Conservation (phyloP, 2,797 vertebrate genomes). For the Leptatherina wallacei region DNA sequence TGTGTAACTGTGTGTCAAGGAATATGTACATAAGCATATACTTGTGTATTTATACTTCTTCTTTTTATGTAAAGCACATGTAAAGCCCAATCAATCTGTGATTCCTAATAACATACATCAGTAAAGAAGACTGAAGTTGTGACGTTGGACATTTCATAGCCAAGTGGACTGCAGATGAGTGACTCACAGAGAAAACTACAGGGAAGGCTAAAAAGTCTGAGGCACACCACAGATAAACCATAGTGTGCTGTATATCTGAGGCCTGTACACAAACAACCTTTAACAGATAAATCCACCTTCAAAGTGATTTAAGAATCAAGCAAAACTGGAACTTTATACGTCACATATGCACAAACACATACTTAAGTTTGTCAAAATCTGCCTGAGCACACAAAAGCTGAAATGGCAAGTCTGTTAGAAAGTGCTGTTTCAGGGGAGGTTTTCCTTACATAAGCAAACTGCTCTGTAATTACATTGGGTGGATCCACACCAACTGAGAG, state of each 20-base stretch:
- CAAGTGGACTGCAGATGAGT: constrained; percentile 47
- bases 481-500: constrained; percentile 70
- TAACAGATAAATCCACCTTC: constrained; percentile 24
- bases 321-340: constrained; percentile 22
- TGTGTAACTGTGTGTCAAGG: too few species aligned
- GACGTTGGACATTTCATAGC: constrained; percentile 9
- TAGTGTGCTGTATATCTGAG: background rate
- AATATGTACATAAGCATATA: too few species aligned
- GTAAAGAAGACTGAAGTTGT: constrained; percentile 7
- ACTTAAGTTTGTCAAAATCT: constrained; percentile 45
- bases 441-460: constrained; percentile 82
- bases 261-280: constrained; percentile 20
- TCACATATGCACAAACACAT: constrained; percentile 21
- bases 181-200: constrained; percentile 45
- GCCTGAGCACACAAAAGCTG: constrained; percentile 56
- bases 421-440: constrained; percentile 79
- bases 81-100: background rate
- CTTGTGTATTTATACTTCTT: too few species aligned
- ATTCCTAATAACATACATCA: background rate
- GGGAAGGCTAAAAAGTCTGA: constrained; percentile 4
- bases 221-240: constrained; percentile 5
- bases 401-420: constrained; percentile 74
- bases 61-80: too few species aligned
- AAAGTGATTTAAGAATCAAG: constrained; percentile 12
- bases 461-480: constrained; percentile 85